These are phyloP conservation scores for Phocoena sinus DNA, from an alignment of 2,113 vertebrate species.

Conservation along the genomic window DNA sequence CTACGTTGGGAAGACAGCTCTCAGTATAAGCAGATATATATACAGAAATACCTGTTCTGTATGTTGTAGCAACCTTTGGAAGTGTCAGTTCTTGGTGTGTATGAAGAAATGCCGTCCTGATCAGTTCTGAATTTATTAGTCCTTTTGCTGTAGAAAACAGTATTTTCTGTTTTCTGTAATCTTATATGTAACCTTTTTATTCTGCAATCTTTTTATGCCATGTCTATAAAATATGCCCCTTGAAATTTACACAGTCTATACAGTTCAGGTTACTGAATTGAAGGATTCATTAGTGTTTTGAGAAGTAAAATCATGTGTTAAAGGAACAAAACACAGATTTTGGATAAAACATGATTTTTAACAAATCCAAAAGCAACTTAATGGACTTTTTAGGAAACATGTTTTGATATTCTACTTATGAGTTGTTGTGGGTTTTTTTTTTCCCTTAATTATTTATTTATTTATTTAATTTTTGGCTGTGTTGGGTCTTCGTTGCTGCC, in stretches of 20 bases:
- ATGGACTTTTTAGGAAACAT: neutral
- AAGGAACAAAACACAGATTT: conserved; percentile 15
- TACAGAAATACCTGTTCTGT: neutral
- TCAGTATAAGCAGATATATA: neutral
- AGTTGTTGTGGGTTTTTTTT: too few relatives aligned
- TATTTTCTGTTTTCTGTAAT: neutral
- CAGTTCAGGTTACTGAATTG: neutral
- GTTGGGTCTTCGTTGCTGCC: too few relatives aligned
- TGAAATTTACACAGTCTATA: neutral
- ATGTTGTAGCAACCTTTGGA: neutral
- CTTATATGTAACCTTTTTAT: neutral
- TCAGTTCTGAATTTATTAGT: neutral
- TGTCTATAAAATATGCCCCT: neutral
- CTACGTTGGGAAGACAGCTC: neutral
- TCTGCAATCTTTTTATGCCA: neutral
- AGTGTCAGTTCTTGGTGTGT: neutral
- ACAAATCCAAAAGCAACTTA: conserved; percentile 30
- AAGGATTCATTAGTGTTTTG: conserved; percentile 1
- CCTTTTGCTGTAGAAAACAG: neutral
- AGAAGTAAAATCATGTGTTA: conserved; percentile 11
- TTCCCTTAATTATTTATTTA: too few relatives aligned
- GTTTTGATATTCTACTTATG: neutral
- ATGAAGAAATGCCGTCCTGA: neutral
- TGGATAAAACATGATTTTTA: conserved; percentile 12
- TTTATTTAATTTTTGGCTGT: too few relatives aligned